A percentile compares a stretch with the other conserved stretches of the same genome.
Conservation (phyloP, 35 echinoderm and acorn worm species). For the Ophioderma brevispina region DNA sequence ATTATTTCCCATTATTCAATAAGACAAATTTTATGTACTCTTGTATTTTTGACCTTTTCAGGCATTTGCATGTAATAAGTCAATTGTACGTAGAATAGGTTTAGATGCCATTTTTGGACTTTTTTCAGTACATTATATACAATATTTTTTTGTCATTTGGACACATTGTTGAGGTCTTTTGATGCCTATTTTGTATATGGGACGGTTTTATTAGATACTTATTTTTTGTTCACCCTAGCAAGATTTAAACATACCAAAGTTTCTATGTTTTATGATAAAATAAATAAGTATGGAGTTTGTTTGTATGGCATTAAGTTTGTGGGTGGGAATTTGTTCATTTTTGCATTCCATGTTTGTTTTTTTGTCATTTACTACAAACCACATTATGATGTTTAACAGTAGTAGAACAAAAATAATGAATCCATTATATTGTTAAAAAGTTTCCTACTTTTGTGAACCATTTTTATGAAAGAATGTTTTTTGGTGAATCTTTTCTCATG, state of each 20-base stretch:
- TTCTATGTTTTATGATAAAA: constrained; percentile 11
- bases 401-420: constrained; percentile 1
- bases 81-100: constrained; percentile 1
- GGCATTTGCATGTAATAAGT: constrained; percentile 14
- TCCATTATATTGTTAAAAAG: constrained; percentile 7
- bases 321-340: not conserved
- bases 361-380: not conserved
- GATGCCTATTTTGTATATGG: constrained; percentile 13
- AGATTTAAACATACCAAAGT: constrained; percentile 1
- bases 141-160: constrained; percentile 12
- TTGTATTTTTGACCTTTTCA: constrained; percentile 8
- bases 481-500: constrained; percentile 13
- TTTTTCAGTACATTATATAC: constrained; percentile 15
- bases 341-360: not conserved
- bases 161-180: not conserved
- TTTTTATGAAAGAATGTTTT: constrained; percentile 14
- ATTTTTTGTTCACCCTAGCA: constrained; percentile 13
- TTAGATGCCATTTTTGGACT: not conserved
- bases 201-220: not conserved
- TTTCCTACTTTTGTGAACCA: constrained; percentile 10
- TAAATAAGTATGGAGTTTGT: not conserved
- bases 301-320: constrained; percentile 10
- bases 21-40: constrained; percentile 11
- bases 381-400: constrained; percentile 2
- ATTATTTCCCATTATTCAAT: constrained; percentile 2